Evolutionary conservation across 2,113 vertebrate genomes (phyloP), one percentile per base, ranked within the genome.

Genomic region (Amblyopsis rosae): DNA sequence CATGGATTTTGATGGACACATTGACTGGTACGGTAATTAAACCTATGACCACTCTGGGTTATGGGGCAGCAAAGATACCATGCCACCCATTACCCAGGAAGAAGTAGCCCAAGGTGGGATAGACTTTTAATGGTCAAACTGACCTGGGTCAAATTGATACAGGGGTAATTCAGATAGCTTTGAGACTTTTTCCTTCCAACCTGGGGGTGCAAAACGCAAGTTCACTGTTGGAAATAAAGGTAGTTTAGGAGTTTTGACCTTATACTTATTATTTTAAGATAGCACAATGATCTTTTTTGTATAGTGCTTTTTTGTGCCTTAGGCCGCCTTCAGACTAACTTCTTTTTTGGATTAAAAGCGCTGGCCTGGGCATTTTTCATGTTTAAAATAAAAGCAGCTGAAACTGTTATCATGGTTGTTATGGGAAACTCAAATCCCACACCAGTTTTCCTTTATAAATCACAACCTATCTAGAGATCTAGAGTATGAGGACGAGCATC

Each of bases 211-310:
- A 16, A 8, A 41, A 8, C 6, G 9, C 46, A 66, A 70, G 26
- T 47, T 65, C 53, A 32, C 69, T 57, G 67, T 78, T 80, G 46
- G 81, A 66, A 75, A 8, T 55, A 59, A 61, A 58, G 75, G 51
- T 12, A 56, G 57, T 84, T 76, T 16, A 80, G 6, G 33, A 10
- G 56, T 10, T 65, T 70, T 76, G 71, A 81, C 79, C 82, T 86
- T 79, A 67, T 76, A 58, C 12, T 11, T 73, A 73, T 74, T 45
- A 55, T 75, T 67, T 76, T 53, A 55, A 8, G 54, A 17, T 17
- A 16, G 54, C 7, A 16, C 54, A 55, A 17, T 17, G 1, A 26
- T 2, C 35, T 41, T 41, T 41, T 41, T 41, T 41, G 7, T 26
- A 26, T 26, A 26, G 26, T 26, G 26, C 26, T 41, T 41, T 41